Evolutionary conservation across 2,888 invertebrate species (phyloP), one percentile per base, ranked within the genome.

Genomic region (Watsonalla cultraria): DNA sequence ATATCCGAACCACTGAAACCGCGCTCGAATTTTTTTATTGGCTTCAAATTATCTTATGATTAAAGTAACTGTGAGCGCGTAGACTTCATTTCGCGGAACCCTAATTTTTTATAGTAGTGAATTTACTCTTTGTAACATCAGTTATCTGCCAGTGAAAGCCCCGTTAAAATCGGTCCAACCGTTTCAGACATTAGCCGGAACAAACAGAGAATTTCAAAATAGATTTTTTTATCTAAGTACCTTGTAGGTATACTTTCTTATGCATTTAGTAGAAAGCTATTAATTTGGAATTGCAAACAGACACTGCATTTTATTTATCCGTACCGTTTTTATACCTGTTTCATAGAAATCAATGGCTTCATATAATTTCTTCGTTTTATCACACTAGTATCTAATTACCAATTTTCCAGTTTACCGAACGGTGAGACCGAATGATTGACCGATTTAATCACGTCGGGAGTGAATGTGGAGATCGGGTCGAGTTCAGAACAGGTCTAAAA

Each of bases 341-440:
- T n/a, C n/a, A n/a, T n/a, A n/a, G n/a, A n/a, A n/a, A n/a, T n/a
- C n/a, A n/a, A n/a, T n/a, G 48, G 59, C 64, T 74, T 72, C 68
- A 62, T 70, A 54, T 62, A 65, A 66, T 67, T 66, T 64, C 74
- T 66, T 62, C 68, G 72, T 76, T 83, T 81, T 86, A 86, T 86
- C 86, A 84, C 84, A 80, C 76, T 72, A 72, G 72, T 73, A 80
- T 80, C 81, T 86, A 86, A 88, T 87, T 88, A 86, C 86, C 82
- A 87, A 89, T 89, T 89, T 89, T 89, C 87, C 88, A 85, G 87
- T 78, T 84, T 83, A 84, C 74, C 84, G 87, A 82, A 86, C 84
- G 78, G 84, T 82, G 76, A 86, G 84, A 82, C 81, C 76, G 76
- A 84, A 82, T 87, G 86, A 88, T 87, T 85, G 86, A 86, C 86